These are phyloP conservation scores for Catotricha subobsoleta DNA, from an alignment of 2,888 invertebrate species.

Conservation along the genomic window DNA sequence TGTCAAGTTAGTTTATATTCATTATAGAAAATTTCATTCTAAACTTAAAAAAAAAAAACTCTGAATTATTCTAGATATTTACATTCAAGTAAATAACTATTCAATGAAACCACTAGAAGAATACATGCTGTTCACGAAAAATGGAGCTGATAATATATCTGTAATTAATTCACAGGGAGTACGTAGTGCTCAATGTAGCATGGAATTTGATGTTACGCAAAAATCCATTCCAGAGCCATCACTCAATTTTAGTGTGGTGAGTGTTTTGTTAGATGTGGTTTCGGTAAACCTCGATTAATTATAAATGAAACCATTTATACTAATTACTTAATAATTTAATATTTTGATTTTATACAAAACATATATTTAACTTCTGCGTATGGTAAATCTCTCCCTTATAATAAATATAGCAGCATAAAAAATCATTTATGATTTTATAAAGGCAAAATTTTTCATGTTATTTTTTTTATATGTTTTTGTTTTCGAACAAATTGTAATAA, in stretches of 20 bases:
- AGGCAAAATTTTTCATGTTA: too few species aligned
- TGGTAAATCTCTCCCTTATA: too few species aligned
- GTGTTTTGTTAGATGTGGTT: too few species aligned
- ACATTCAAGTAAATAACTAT: slow-evolving; percentile 64
- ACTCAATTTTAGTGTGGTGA: slow-evolving; percentile 40
- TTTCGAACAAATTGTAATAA: too few species aligned
- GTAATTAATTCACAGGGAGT: slow-evolving; percentile 77
- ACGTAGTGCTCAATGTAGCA: slow-evolving; percentile 68
- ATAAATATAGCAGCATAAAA: too few species aligned
- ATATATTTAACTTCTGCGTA: too few species aligned
- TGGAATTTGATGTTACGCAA: slow-evolving; percentile 49
- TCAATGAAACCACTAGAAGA: slow-evolving; percentile 78
- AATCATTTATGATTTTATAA: too few species aligned
- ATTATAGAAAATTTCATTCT: slow-evolving; percentile 2
- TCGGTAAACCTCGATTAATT: too few species aligned
- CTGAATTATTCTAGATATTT: slow-evolving; percentile 43
- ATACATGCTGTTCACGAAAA: slow-evolving; percentile 79
- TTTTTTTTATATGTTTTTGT: too few species aligned
- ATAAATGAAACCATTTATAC: too few species aligned
- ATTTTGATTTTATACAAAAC: too few species aligned
- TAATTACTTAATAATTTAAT: too few species aligned
- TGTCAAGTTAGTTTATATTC: slow-evolving; percentile 55
- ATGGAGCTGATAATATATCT: slow-evolving; percentile 64
- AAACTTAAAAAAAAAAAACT: neutral
- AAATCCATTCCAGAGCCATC: slow-evolving; percentile 38